Conservation (phyloP, 1,140 invertebrate genomes). For the Zelostemma sp. region DNA sequence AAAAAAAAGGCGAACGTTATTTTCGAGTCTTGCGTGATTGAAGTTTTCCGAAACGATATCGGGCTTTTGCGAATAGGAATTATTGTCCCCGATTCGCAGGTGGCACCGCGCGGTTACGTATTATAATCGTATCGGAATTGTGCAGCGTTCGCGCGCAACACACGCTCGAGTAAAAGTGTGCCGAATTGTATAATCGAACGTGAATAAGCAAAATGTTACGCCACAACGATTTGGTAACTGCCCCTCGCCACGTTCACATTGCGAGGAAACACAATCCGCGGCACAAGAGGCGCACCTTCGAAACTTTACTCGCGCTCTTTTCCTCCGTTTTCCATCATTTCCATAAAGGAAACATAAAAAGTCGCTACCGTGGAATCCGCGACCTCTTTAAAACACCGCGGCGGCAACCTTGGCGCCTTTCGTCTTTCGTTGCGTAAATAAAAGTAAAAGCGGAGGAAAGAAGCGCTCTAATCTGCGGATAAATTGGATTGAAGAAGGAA, state of each 20-base stretch:
- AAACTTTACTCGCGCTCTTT: conserved; percentile 21
- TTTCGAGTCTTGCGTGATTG: neutral
- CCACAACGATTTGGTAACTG: conserved; percentile 70
- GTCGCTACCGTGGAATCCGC: conserved; percentile 18
- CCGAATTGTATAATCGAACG: conserved; percentile 71
- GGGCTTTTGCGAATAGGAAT: no score
- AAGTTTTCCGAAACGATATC: no score
- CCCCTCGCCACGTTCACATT: conserved; percentile 53
- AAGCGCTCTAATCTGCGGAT: conserved; percentile 27
- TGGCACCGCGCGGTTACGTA: conserved; percentile 42
- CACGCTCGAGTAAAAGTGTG: conserved; percentile 68
- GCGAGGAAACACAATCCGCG: conserved; percentile 41
- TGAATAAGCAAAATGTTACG: conserved; percentile 72
- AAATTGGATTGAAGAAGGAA: conserved; percentile 49
- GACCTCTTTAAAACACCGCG: conserved; percentile 24
- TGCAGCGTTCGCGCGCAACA: conserved; percentile 41
- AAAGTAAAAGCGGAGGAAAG: neutral
- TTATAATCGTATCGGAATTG: conserved; percentile 54
- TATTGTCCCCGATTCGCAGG: conserved; percentile 44
- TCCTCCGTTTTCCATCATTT: neutral
- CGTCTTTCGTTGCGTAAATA: neutral
- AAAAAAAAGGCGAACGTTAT: neutral
- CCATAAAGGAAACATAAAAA: no score
- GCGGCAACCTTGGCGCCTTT: conserved; percentile 48
- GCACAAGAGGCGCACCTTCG: conserved; percentile 21